Base-by-base conservation (phyloP, 2,113 vertebrate species). In the Elaphurus davidianus region DNA sequence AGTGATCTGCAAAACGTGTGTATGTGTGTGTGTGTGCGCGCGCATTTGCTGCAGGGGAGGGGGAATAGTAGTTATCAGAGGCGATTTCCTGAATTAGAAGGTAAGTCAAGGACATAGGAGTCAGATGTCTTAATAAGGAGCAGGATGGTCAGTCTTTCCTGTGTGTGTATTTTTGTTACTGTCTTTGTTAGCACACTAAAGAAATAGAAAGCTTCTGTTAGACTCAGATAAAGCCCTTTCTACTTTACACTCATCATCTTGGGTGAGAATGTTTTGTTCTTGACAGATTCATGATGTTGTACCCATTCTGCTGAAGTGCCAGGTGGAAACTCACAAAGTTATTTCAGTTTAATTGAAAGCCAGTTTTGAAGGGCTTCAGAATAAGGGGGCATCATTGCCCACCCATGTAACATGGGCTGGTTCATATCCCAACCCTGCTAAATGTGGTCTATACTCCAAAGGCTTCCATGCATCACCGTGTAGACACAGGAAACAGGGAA, bases 361-460 rank as follows among this genome's bases (percentile, higher is more conserved):
- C 7, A 50, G 36, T 43, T 82, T 4, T 36, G 62, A 52, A 90
- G 45, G 30, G 27, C 14, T n/a, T 16, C 2, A 2, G 62, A 57
- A 25, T 9, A 5, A 9, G 21, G 45, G 47, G 9, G 2, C 2
- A 1, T 36, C 0, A 0, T 43, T 25, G 23, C 7, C 27, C 23
- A 43, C 6, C 13, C 19, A 1, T 17, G 45, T 28, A 10, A 21
- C 19, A 16, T 0, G 11, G 30, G 16, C 36, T 14, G 33, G 10
- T 12, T 76, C 52, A 9, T 3, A 28, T 7, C 2, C 6, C 6
- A 23, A 8, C 36, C 9, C 25, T 7, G 0, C 1, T 0, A 33
- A 43, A 25, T 28, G 10, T 17, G 50, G 14, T 52, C 43, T 74
- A 2, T 0, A 7, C 0, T 16, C 9, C 1, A 4, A 62, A 78